Base-by-base conservation (phyloP, 2,888 invertebrate genomes). In the Erebia ligea region DNA sequence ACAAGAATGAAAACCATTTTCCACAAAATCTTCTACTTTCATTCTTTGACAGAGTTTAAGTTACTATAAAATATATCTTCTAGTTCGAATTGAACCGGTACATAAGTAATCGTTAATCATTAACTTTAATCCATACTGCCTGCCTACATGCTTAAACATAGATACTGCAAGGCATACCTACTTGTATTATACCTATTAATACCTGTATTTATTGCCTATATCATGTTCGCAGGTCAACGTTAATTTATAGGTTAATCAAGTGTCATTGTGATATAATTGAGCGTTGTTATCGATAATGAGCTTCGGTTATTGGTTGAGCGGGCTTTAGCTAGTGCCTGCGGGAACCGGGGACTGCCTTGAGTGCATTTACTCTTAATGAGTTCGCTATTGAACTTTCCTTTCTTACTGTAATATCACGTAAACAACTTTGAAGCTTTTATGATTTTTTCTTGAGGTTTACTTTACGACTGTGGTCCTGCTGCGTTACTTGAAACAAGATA, bases 221-320 rank as follows among this genome's bases (percentile, higher is more conserved):
- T 57, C 45, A 45, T 57, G n/a, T 45, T 25, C n/a, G 13, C 45
- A 48, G 66, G 15, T 58, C 58, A 45, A 67, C 48, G 48, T 62
- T 73, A 73, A 71, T 66, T 71, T 67, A 58, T 67, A 45, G 68
- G 61, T 67, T 72, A 66, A 63, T 52, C 42, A 58, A 67, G 67
- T 67, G 59, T 68, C 69, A 69, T 74, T 71, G 67, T 73, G 70
- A 62, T 68, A 69, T 76, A 75, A 77, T 77, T 76, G 73, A 74
- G 71, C 72, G 62, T 70, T 73, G 72, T 73, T 69, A 71, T 65
- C 73, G 68, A 69, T 77, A 76, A 77, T 77, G 73, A 74, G 75
- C 62, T 71, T 58, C 19, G 68, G 69, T 71, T 72, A 74, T 72
- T 68, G 74, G 69, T 69, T 75, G 62, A 64, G 52, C 58, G 58